A percentile compares a stretch with the other conserved stretches of the same genome.
These are phyloP conservation scores for Chrysemys picta DNA, from an alignment of 2,113 vertebrate species.

Conservation along the genomic window DNA sequence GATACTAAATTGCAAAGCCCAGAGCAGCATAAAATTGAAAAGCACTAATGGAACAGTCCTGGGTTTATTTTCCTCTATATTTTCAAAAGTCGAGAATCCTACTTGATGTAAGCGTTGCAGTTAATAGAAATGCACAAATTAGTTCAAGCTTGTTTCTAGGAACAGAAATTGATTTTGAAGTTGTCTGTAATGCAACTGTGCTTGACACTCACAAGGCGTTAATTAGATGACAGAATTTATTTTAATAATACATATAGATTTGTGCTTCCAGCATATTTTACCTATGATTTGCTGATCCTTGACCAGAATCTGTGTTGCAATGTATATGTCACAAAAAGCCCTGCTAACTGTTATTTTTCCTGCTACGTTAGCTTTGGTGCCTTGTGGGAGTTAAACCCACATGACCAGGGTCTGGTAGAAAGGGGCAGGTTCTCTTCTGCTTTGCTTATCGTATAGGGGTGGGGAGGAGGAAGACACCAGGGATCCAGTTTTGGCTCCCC, in stretches of 20 bases:
- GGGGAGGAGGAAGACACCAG: background rate
- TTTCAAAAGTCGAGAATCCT: background rate
- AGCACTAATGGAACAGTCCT: background rate
- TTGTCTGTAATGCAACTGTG: background rate
- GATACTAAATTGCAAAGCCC: background rate
- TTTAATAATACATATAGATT: background rate
- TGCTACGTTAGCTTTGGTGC: background rate
- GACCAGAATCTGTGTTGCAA: background rate
- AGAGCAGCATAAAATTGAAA: background rate
- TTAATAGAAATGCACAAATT: background rate
- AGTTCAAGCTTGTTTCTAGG: background rate
- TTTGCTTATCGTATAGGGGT: background rate
- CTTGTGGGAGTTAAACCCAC: background rate
- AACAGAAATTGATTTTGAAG: background rate
- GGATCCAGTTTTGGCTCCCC: background rate
- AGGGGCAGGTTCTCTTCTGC: background rate
- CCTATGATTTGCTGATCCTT: background rate
- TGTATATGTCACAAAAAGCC: background rate
- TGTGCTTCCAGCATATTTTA: background rate
- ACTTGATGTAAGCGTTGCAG: background rate
- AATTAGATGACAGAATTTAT: background rate
- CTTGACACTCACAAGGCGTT: background rate
- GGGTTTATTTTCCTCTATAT: background rate
- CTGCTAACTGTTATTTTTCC: background rate
- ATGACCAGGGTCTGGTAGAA: background rate